phyloP scores from a whole-genome alignment of 2,113 vertebrate genomes.

The Oncorhynchus mykiss region DNA sequence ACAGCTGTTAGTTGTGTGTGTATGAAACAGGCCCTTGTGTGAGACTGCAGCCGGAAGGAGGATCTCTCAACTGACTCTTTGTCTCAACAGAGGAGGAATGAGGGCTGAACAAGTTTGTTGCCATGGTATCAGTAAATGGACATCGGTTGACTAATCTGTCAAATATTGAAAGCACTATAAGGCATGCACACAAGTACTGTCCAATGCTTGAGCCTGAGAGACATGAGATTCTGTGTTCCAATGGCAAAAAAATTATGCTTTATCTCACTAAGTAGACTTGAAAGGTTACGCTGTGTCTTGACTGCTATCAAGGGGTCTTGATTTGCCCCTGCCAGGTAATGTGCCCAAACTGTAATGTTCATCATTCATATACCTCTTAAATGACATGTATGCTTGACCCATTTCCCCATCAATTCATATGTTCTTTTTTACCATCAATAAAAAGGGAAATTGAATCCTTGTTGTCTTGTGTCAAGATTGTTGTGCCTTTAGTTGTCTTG shows the following conservation, averaged over 20 bases:
- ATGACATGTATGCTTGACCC: neutral
- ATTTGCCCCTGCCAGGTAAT: neutral
- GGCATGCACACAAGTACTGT: neutral
- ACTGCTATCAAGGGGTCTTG: neutral
- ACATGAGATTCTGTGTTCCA: neutral
- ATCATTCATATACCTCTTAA: conserved; percentile 18
- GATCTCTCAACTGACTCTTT: neutral
- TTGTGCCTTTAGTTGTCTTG: too few relatives aligned
- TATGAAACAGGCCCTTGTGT: neutral
- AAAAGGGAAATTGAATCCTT: neutral
- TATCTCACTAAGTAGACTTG: neutral
- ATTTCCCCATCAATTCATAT: neutral
- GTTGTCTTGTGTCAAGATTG: neutral
- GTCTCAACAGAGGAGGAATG: neutral
- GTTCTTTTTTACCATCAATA: neutral
- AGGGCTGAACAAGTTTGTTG: neutral
- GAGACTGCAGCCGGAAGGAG: neutral
- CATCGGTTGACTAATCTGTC: neutral
- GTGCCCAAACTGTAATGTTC: neutral
- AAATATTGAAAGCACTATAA: neutral
- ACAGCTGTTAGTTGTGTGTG: neutral
- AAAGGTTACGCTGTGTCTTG: neutral
- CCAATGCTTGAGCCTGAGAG: neutral
- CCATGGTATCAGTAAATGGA: neutral
- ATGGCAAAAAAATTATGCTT: neutral